These are phyloP conservation scores for Habropoda laboriosa DNA, from an alignment of 1,140 invertebrate species.

Conservation along the genomic window DNA sequence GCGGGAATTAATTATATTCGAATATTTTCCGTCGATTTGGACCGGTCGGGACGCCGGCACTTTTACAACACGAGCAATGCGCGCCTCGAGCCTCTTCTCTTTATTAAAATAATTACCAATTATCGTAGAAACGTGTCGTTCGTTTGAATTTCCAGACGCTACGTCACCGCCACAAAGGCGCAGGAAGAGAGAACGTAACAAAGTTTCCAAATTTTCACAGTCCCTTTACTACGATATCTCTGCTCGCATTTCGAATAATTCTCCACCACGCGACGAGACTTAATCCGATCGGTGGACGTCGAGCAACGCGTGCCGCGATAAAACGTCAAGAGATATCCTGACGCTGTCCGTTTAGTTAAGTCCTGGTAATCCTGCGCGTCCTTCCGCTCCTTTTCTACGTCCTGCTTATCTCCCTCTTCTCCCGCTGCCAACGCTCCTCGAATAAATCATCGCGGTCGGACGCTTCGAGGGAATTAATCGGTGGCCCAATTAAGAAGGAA, in stretches of 20 bases:
- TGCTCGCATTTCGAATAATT: slow-evolving; percentile 23
- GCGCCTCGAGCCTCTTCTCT: neutral
- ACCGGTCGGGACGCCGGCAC: neutral
- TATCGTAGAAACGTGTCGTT: neutral
- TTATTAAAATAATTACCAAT: slow-evolving; percentile 44
- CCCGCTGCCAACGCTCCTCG: slow-evolving; percentile 19
- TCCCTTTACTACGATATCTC: slow-evolving; percentile 1
- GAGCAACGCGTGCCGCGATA: slow-evolving; percentile 11
- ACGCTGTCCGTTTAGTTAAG: slow-evolving; percentile 62
- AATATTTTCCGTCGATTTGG: slow-evolving; percentile 54
- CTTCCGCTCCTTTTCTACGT: slow-evolving; percentile 48
- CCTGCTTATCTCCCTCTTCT: slow-evolving; percentile 56
- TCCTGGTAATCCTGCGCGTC: slow-evolving; percentile 65
- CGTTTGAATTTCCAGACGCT: neutral
- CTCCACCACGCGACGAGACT: neutral
- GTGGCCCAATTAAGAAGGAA: slow-evolving; percentile 66
- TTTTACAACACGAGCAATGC: neutral
- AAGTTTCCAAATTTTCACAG: too few species aligned
- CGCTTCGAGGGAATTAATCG: slow-evolving; percentile 62
- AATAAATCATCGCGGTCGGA: slow-evolving; percentile 60
- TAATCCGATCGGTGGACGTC: slow-evolving; percentile 30
- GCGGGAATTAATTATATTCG: slow-evolving; percentile 61
- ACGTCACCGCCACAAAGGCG: neutral
- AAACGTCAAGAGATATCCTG: slow-evolving; percentile 44
- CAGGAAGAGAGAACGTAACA: too few species aligned